Evolutionary conservation across 2,888 invertebrate species (phyloP), one percentile per base, ranked within the genome.

Genomic region (Acronicta aceris): DNA sequence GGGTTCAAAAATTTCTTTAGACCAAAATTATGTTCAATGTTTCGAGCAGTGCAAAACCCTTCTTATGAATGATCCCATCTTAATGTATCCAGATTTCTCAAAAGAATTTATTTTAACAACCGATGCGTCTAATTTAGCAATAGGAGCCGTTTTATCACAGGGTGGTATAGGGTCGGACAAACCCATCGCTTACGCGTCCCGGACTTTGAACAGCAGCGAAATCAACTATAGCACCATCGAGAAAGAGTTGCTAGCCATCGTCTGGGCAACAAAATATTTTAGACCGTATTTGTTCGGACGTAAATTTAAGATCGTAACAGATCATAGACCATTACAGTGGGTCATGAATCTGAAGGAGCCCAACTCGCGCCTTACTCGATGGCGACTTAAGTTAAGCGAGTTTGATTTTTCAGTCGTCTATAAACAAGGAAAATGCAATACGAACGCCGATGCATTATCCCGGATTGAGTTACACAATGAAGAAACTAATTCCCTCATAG

Each of bases 381-480:
- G 17, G 48, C 79, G 0, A 78, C 74, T 27, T 27, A 2, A 40
- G 78, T 13, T 77, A 27, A 27, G 27, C 76, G 77, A 27, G 68
- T 7, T 41, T 79, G 12, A 74, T 16, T 78, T 65, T 38, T 46
- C 68, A 10, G 53, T 74, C 0, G 17, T 65, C 2, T 73, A 76
- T 38, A 73, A 71, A 43, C 67, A 68, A n/a, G 73, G 73, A 0
- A 70, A 70, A 30, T 16, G 33, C 7, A 71, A 70, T 33, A 68
- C 62, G 0, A 70, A 73, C 17, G 72, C 75, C 0, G 72, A 75
- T 21, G 71, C 75, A 1, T 30, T 75, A 16, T 73, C 71, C 5
- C 49, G 74, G 25, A 43, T 71, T 10, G 58, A 57, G 58, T 48
- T 71, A n/a, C 30, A 21, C 49, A 71, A 48, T 17, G 27, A 48